Conservation (phyloP, 2,113 vertebrate genomes). For the Myiopsitta monachus region DNA sequence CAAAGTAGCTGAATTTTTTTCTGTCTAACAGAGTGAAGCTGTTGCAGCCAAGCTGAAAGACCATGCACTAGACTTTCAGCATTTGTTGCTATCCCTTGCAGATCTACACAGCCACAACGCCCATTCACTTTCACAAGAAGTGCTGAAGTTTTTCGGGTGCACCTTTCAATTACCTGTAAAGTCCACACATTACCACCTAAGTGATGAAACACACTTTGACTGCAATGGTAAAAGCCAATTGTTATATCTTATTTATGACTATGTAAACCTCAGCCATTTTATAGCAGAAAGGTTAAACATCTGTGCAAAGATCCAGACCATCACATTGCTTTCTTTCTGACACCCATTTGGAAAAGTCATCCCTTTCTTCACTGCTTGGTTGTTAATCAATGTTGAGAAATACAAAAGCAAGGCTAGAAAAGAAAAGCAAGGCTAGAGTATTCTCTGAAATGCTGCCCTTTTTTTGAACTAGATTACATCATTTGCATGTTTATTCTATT, state of each 20-base stretch:
- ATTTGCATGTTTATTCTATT: background rate
- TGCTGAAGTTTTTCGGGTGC: background rate
- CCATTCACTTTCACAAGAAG: background rate
- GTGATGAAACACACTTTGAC: background rate
- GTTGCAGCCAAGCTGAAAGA: background rate
- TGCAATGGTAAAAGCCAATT: background rate
- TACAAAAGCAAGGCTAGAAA: background rate
- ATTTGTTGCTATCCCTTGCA: background rate
- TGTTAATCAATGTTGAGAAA: background rate
- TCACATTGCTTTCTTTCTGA: background rate
- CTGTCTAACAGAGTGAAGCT: background rate
- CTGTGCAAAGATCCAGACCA: background rate
- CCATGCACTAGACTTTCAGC: background rate
- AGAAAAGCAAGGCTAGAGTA: background rate
- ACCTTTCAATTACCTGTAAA: background rate
- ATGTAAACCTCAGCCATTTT: background rate
- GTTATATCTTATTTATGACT: background rate
- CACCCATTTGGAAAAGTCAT: background rate
- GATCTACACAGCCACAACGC: background rate
- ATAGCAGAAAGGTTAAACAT: background rate
- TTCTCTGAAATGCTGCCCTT: background rate
- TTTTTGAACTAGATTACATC: background rate
- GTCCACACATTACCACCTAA: too few species aligned
- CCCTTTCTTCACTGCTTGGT: background rate
- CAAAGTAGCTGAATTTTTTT: background rate